Evolutionary conservation across 1,140 invertebrate genomes (phyloP), one percentile per base, ranked within the genome.

Genomic region (Atta cephalotes): DNA sequence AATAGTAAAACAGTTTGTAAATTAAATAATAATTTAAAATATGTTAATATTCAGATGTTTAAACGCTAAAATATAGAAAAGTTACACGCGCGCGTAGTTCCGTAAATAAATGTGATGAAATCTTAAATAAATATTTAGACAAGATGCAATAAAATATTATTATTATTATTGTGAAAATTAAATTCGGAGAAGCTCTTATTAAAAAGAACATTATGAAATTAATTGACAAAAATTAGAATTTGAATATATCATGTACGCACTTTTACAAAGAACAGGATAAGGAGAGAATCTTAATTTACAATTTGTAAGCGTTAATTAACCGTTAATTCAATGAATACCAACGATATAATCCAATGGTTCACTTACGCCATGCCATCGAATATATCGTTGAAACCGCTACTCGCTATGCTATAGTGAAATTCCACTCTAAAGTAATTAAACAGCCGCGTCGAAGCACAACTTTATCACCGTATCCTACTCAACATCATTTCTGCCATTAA

Each of bases 361-460:
- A 87, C 62, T 90, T 85, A 66, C 39, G 63, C 51, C 6, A 51
- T 28, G 62, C 12, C 6, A n/a, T 21, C 58, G 80, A 60, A 85
- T 66, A 74, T 84, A 87, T 81, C 35, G 77, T 53, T 35, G 12
- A 53, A 35, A 85, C 68, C 66, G 53, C 62, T 56, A 62, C 71
- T 66, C 82, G 45, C 31, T 10, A 31, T 6, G 18, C 70, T 60
- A 66, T 62, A 56, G 70, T 78, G 74, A 84, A 85, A 88, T 89
- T 87, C 85, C 79, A 56, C 71, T 80, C 85, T 89, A 85, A 90
- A 70, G 85, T 77, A 89, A 90, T 90, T 90, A 86, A 81, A 78
- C 56, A 86, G 39, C 58, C 51, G 70, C 66, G 60, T 89, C 70
- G 71, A 86, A 56, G 86, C 25, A 71, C 35, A 79, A 90, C 77